Evolutionary conservation across 2,797 vertebrate genomes (phyloP).

Genomic region (Podarcis siculus): DNA sequence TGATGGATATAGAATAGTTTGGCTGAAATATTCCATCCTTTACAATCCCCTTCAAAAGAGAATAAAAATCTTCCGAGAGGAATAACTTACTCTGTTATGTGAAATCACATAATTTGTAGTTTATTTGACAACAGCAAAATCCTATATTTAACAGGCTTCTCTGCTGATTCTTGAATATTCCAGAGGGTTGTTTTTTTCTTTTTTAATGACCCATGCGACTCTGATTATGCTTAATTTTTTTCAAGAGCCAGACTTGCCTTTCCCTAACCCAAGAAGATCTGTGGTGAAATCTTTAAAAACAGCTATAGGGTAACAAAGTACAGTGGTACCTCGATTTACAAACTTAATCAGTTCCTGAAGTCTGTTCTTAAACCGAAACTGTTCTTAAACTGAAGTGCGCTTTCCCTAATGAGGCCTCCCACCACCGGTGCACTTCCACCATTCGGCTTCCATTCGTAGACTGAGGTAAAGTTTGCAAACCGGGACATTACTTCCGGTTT

Average conservation of each 20-base stretch:
- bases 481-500: too few species aligned
- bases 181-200: conserved; percentile 59
- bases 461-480: too few species aligned
- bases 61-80: conserved; percentile 47
- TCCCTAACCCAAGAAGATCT: conserved; percentile 56
- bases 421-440: too few species aligned
- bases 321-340: too few species aligned
- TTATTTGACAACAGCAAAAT: conserved; percentile 65
- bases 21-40: conserved; percentile 8
- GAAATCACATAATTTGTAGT: conserved; percentile 53
- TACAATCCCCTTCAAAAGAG: conserved; percentile 31
- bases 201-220: conserved; percentile 62
- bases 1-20: conserved; percentile 1
- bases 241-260: conserved; percentile 59
- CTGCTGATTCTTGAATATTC: conserved; percentile 77
- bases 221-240: conserved; percentile 61
- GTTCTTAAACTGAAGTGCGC: too few species aligned
- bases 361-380: too few species aligned
- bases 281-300: conserved; percentile 64
- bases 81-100: conserved; percentile 51
- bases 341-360: too few species aligned
- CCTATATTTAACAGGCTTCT: conserved; percentile 64
- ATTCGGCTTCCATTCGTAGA: too few species aligned
- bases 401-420: too few species aligned
- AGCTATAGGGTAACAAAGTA: conserved; percentile 44